Percentiles rank a stretch among this genome's conserved stretches.
Evolutionary conservation across 2,797 vertebrate genomes (phyloP).

Genomic region (Vultur gryphus): DNA sequence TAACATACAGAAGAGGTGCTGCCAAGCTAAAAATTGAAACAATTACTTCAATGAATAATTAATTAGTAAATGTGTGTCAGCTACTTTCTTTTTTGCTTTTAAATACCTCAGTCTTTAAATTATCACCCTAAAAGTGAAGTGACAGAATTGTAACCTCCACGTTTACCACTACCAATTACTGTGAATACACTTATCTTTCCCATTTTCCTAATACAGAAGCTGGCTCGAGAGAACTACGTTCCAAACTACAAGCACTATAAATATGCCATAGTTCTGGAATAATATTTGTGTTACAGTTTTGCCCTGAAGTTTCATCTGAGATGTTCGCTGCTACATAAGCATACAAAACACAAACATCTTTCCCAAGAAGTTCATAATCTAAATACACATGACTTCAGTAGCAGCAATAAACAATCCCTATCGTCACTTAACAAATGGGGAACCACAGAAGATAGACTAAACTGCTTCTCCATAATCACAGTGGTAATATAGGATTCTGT

Average conservation of each 20-base stretch:
- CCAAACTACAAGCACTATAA: not conserved
- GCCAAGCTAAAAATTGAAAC: slow-evolving; percentile 7
- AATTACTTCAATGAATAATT: not conserved
- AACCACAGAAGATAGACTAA: not conserved
- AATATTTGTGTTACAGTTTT: not conserved
- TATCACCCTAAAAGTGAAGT: not conserved
- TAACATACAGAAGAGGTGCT: not conserved
- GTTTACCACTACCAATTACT: not conserved
- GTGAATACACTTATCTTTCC: not conserved
- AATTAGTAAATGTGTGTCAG: not conserved
- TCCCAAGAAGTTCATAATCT: not conserved
- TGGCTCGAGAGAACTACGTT: not conserved
- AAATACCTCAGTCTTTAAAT: not conserved
- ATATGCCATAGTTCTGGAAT: rapidly evolving
- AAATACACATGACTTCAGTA: not conserved
- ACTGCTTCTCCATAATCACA: not conserved
- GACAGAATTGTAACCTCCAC: not conserved
- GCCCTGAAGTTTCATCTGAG: not conserved
- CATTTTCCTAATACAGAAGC: not conserved
- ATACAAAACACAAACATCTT: not conserved
- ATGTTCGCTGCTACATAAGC: not conserved
- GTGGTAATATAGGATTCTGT: not conserved
- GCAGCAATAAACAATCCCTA: not conserved
- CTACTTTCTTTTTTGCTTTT: not conserved
- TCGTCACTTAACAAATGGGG: not conserved